A percentile compares a stretch with the other conserved stretches of the same genome.
phyloP scores from a whole-genome alignment of 2,797 vertebrate genomes.

The Gymnothorax reevesii region DNA sequence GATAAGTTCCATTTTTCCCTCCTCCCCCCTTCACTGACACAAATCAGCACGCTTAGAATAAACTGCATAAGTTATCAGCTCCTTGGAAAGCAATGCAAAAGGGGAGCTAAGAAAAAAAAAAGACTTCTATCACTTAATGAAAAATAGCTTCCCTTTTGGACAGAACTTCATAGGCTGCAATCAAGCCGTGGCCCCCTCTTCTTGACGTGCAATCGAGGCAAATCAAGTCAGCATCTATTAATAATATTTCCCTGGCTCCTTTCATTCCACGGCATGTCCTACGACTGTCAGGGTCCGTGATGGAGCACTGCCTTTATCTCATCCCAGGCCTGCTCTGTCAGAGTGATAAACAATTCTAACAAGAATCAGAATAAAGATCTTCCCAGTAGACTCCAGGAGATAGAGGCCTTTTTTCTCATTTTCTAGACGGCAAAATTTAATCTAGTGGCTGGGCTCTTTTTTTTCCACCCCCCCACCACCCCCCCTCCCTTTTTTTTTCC shows the following conservation, averaged over 20 bases:
- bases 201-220: conserved; percentile 96
- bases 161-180: conserved; percentile 99
- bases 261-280: conserved; percentile 97
- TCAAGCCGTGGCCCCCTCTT: conserved; percentile 89
- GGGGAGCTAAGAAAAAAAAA: conserved; percentile 62
- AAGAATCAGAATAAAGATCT: conserved; percentile 99
- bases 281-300: conserved; percentile 97
- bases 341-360: conserved; percentile 99
- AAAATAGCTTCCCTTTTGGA: conserved; percentile 99
- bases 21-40: conserved; percentile 80
- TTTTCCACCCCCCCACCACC: conserved; percentile 27
- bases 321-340: conserved; percentile 97
- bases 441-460: conserved; percentile 86
- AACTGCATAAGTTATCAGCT: conserved; percentile 99
- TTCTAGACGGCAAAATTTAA: conserved; percentile 99
- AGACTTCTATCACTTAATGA: conserved; percentile 99
- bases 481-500: conserved; percentile 47
- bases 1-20: conserved; percentile 59
- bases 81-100: conserved; percentile 92
- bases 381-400: conserved; percentile 97
- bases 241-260: conserved; percentile 99
- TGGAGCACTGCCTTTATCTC: conserved; percentile 99
- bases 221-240: conserved; percentile 99
- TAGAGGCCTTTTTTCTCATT: conserved; percentile 98
- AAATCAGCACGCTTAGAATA: conserved; percentile 99